Percentiles rank a stretch among this genome's conserved stretches.
These are phyloP conservation scores for Trissolcus japonicus DNA, from an alignment of 2,888 invertebrate genomes.

Conservation along the genomic window DNA sequence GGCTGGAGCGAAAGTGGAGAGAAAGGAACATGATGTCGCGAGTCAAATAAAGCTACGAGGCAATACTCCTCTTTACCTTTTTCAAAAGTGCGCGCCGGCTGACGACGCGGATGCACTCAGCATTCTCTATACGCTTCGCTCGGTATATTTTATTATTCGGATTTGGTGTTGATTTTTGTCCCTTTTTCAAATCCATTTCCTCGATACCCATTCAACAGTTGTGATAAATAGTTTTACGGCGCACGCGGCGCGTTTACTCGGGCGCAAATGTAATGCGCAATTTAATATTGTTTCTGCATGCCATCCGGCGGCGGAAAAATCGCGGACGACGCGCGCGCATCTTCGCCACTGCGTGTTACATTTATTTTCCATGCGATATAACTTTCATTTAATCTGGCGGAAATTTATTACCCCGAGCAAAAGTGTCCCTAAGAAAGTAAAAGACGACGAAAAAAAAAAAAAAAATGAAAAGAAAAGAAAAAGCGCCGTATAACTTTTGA, in stretches of 20 bases:
- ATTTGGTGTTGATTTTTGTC: constrained; percentile 38
- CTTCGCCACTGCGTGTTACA: background rate
- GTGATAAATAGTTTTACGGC: constrained; percentile 42
- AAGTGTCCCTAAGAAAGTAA: background rate
- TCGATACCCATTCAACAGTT: constrained; percentile 33
- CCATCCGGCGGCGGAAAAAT: background rate
- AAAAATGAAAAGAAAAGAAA: too few species aligned
- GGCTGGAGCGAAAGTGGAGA: background rate
- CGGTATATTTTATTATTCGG: constrained; percentile 45
- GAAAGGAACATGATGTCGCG: constrained; percentile 13
- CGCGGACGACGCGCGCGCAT: background rate
- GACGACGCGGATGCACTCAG: constrained; percentile 39
- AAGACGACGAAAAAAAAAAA: background rate
- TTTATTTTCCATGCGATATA: constrained; percentile 12
- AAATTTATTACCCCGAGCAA: constrained; percentile 12
- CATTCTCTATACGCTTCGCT: constrained; percentile 29
- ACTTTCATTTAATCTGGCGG: constrained; percentile 19
- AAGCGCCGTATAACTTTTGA: too few species aligned
- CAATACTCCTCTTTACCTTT: constrained; percentile 46
- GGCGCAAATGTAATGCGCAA: constrained; percentile 27
- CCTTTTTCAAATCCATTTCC: constrained; percentile 32
- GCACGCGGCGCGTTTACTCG: constrained; percentile 18
- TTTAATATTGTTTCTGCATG: background rate
- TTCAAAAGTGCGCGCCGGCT: constrained; percentile 42
- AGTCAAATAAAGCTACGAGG: constrained; percentile 53